Conservation (phyloP, 2,797 vertebrate genomes). For the Ispidina lecontei region DNA sequence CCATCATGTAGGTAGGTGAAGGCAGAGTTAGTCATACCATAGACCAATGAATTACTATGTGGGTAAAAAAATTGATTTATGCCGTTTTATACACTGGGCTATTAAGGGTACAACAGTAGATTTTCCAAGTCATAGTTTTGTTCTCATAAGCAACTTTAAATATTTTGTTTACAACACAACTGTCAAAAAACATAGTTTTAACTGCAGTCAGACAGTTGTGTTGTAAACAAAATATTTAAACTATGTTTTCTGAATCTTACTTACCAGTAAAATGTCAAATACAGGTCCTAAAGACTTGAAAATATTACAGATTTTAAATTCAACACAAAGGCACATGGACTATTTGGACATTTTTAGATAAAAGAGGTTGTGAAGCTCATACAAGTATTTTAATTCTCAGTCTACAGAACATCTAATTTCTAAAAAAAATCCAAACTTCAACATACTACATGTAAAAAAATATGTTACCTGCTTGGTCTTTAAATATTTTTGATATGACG, state of each 20-base stretch:
- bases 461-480: constrained; percentile 92
- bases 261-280: neutral
- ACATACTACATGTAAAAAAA: neutral
- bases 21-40: neutral
- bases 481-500: constrained; percentile 96
- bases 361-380: neutral
- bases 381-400: neutral
- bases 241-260: neutral
- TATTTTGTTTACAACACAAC: neutral
- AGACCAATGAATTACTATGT: neutral
- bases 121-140: neutral
- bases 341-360: neutral
- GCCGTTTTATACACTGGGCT: neutral
- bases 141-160: neutral
- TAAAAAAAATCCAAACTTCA: neutral
- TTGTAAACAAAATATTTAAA: neutral
- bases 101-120: neutral
- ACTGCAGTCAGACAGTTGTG: neutral
- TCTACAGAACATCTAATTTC: neutral
- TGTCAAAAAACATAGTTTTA: neutral
- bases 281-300: neutral
- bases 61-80: neutral
- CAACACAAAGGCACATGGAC: neutral
- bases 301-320: neutral
- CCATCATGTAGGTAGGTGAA: neutral